Evolutionary conservation across 64 coral and sea anemone species (phyloP).

Genomic region (Pocillopora damicornis): DNA sequence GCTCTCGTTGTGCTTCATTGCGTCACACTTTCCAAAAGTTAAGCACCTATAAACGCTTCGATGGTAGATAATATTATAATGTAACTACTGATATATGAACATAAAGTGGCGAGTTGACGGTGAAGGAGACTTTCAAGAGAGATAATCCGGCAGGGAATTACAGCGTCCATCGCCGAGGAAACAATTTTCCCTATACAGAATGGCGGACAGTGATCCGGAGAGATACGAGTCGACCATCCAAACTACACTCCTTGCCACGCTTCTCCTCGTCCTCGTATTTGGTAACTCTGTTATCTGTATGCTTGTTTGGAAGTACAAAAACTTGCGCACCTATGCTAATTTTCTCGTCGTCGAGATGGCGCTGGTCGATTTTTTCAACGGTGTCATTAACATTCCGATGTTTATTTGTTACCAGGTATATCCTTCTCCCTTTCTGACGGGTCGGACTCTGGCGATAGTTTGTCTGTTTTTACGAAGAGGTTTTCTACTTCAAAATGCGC

Average conservation of each 20-base stretch:
- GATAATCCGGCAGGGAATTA: too few relatives aligned
- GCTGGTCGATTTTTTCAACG: conserved; percentile 1
- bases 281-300: conserved; percentile 19
- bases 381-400: conserved; percentile 12
- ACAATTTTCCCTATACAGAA: neutral
- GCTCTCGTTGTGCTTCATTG: neutral
- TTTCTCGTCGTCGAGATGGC: conserved; percentile 31
- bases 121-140: too few relatives aligned
- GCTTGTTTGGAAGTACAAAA: conserved; percentile 14
- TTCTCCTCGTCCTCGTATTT: neutral
- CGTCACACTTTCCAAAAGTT: neutral
- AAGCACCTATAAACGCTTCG: too few relatives aligned
- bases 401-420: conserved; percentile 12
- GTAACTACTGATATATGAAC: too few relatives aligned
- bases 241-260: neutral
- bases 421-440: neutral
- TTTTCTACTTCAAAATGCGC: conserved; percentile 1
- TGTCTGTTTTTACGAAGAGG: conserved; percentile 10
- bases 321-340: conserved; percentile 17
- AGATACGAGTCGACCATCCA: neutral
- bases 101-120: too few relatives aligned
- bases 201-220: neutral
- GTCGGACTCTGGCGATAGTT: neutral
- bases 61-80: neutral
- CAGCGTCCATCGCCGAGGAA: too few relatives aligned